phyloP scores from a whole-genome alignment of 2,888 invertebrate genomes.

The Lomographa bimaculata region DNA sequence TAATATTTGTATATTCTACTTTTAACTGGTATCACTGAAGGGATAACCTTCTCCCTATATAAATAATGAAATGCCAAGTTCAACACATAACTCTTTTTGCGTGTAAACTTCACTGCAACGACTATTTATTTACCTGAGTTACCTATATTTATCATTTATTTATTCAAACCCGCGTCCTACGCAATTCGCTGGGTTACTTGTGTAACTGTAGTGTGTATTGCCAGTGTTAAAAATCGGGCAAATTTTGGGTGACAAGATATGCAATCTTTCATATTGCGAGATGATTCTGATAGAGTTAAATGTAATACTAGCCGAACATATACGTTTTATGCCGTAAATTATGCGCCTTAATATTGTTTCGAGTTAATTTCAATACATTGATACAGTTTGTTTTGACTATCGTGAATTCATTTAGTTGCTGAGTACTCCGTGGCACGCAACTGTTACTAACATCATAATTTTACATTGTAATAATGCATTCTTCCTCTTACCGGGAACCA shows the following conservation, averaged over 20 bases:
- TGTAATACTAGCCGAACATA: too few species aligned
- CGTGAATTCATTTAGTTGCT: slow-evolving; percentile 1
- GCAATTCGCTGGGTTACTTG: slow-evolving; percentile 7
- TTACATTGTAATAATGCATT: slow-evolving; percentile 2
- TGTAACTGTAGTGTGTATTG: slow-evolving; percentile 4
- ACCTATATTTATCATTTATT: slow-evolving; percentile 56
- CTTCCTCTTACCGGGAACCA: not conserved
- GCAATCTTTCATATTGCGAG: too few species aligned
- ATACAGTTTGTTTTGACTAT: slow-evolving; percentile 9
- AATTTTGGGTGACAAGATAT: not conserved
- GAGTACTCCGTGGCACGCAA: not conserved
- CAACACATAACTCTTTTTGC: slow-evolving; percentile 16
- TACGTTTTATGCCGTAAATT: too few species aligned
- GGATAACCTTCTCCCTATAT: slow-evolving; percentile 20
- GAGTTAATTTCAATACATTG: not conserved
- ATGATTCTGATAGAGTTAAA: too few species aligned
- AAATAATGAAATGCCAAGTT: slow-evolving; percentile 19
- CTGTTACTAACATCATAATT: not conserved
- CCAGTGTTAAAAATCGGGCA: slow-evolving; percentile 9
- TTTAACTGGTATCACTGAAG: slow-evolving; percentile 16
- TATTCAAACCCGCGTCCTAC: slow-evolving; percentile 37
- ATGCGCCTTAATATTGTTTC: too few species aligned
- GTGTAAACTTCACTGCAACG: slow-evolving; percentile 2
- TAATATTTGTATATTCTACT: slow-evolving; percentile 28
- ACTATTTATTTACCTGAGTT: slow-evolving; percentile 43